Base-by-base conservation (phyloP, 2,113 vertebrate species). In the Taurulus bubalis region DNA sequence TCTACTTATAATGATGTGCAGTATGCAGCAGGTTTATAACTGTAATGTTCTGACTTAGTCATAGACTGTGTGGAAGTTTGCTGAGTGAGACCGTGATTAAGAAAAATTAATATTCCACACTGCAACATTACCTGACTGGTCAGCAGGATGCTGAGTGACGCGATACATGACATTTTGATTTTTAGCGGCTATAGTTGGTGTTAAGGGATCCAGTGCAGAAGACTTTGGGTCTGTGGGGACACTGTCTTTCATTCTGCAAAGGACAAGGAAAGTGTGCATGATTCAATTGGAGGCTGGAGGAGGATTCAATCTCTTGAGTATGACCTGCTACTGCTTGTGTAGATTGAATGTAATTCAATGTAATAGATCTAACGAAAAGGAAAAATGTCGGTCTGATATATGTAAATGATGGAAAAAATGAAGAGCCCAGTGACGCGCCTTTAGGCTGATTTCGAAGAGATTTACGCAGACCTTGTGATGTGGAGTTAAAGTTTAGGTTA, bases 51-150 rank as follows among this genome's bases (percentile, higher is more conserved):
- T 16, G 32, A 68, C 34, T 8, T 53, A 18, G 10, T 75, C 47
- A 69, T 9, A 51, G 55, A 49, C 34, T 58, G 4, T 0, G 24
- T 45, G 40, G 11, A 40, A 16, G 32, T 56, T n/a, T 62, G 15
- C 20, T 58, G 38, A 56, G 49, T 59, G 22, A 75, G 68, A 79
- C 49, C 34, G 24, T 34, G 24, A 73, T 72, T 71, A 58, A 34
- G 28, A 26, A 56, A 62, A 38, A 32, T 68, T 0, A 26, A 51
- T 34, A 6, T 56, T 73, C 12, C 16, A 8, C 34, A 77, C 16
- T 18, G 65, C 3, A 62, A 40, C 34, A 56, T 75, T 38, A 64
- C 56, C 68, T 55, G 45, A 49, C 51, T 12, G 10, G 6, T 18
- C 26, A 70, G 59, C 38, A 34, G 49, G n/a, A 63, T 65, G 70